Conservation (phyloP, 2,797 vertebrate genomes). For the Nannoperca obscura region DNA sequence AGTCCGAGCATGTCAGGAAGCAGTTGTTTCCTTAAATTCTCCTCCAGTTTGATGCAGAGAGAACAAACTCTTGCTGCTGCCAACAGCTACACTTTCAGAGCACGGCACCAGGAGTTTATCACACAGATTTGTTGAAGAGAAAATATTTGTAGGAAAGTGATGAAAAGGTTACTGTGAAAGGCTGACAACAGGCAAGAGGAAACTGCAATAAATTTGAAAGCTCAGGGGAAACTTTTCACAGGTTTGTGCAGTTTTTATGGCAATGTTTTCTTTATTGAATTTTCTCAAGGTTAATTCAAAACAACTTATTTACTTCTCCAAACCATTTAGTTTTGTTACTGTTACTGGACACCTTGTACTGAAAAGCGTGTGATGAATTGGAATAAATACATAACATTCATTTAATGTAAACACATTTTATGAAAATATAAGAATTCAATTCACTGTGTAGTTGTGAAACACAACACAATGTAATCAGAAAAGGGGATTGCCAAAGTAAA, state of each 20-base stretch:
- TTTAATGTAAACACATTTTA: neutral
- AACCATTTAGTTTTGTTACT: constrained; percentile 1
- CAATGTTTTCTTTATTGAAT: constrained; percentile 41
- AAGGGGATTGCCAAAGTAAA: constrained; percentile 10
- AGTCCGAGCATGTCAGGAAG: constrained; percentile 70
- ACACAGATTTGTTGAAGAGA: constrained; percentile 45
- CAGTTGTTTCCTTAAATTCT: constrained; percentile 78
- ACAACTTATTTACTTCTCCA: constrained; percentile 43
- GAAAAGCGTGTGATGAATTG: constrained; percentile 27
- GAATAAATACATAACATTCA: constrained; percentile 20
- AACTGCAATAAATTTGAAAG: constrained; percentile 19
- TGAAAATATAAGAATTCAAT: neutral
- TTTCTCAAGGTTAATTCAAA: constrained; percentile 56
- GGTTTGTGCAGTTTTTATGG: constrained; percentile 39
- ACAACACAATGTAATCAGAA: neutral
- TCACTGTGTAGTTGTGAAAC: constrained; percentile 3
- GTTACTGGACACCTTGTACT: constrained; percentile 20
- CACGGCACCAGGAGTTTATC: constrained; percentile 53
- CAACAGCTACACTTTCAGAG: constrained; percentile 59
- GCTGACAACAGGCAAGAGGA: constrained; percentile 15
- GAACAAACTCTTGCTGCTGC: constrained; percentile 37
- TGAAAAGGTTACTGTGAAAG: constrained; percentile 57
- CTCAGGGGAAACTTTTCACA: constrained; percentile 25
- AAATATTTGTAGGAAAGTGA: constrained; percentile 58
- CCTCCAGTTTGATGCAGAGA: constrained; percentile 25